These are phyloP conservation scores for Pleuronectes platessa DNA, from an alignment of 2,113 vertebrate genomes.

Conservation along the genomic window DNA sequence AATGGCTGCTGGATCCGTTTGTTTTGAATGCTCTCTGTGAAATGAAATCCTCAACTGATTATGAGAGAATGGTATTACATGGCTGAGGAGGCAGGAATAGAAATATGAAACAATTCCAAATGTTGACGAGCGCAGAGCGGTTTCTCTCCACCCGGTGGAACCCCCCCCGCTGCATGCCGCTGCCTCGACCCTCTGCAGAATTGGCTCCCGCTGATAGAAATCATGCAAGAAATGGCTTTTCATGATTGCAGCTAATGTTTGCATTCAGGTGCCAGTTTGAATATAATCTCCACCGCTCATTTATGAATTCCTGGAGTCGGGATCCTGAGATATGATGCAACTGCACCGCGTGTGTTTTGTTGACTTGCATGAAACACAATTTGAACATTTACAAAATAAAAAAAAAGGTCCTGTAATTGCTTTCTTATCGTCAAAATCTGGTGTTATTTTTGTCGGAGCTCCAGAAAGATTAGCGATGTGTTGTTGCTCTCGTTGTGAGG, in stretches of 20 bases:
- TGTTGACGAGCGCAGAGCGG: constrained; percentile 43
- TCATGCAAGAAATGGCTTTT: constrained; percentile 62
- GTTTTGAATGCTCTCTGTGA: constrained; percentile 73
- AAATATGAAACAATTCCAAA: constrained; percentile 71
- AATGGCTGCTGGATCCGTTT: constrained; percentile 68
- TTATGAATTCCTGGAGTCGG: constrained; percentile 35
- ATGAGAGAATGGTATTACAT: constrained; percentile 76
- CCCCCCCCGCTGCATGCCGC: constrained; percentile 28
- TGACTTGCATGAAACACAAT: constrained; percentile 27
- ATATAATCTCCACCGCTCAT: constrained; percentile 42
- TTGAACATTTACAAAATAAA: neutral
- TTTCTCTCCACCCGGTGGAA: constrained; percentile 51
- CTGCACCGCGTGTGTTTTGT: constrained; percentile 19
- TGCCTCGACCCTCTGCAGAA: constrained; percentile 46
- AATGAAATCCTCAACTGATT: constrained; percentile 81
- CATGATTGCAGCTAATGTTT: constrained; percentile 70
- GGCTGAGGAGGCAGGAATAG: constrained; percentile 72
- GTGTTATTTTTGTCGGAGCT: constrained; percentile 48
- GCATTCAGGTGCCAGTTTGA: constrained; percentile 61
- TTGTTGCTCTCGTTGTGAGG: constrained; percentile 19
- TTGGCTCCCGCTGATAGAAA: constrained; percentile 61
- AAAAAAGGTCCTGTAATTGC: constrained; percentile 57
- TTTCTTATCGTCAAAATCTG: constrained; percentile 61
- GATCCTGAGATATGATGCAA: constrained; percentile 38
- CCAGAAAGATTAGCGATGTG: constrained; percentile 24